Percentiles rank a stretch among this genome's conserved stretches.
Conservation (phyloP, 2,888 invertebrate genomes). For the Escarpia spicata region DNA sequence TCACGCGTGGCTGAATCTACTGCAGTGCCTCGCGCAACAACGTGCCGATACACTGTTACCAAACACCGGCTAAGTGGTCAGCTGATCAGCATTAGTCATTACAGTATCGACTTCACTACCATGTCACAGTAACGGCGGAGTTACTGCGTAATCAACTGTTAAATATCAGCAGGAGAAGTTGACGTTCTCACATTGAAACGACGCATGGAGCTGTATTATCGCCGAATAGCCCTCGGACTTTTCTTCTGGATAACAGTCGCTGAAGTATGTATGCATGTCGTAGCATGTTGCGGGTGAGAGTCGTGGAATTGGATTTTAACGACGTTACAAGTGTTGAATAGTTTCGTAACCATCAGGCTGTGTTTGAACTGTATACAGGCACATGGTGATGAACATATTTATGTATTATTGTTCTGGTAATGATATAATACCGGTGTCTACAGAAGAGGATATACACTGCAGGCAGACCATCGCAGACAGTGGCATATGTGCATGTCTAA, state of each 20-base stretch:
- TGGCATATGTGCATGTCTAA: no score
- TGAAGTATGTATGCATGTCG: conserved; percentile 1
- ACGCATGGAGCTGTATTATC: neutral
- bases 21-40: neutral
- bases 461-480: no score
- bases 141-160: neutral
- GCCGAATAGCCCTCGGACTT: neutral
- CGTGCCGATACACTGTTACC: neutral
- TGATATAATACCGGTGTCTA: neutral
- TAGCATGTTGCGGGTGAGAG: neutral
- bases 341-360: neutral
- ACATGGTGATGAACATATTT: neutral
- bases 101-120: neutral
- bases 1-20: neutral
- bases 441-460: no score
- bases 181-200: neutral
- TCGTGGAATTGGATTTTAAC: neutral
- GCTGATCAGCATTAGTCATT: neutral
- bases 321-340: neutral
- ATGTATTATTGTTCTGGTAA: neutral
- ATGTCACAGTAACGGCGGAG: neutral
- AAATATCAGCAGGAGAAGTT: neutral
- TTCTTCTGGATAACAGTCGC: neutral
- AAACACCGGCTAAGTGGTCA: neutral
- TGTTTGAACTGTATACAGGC: neutral